phyloP scores from a whole-genome alignment of 2,797 vertebrate species.

The Ambastaia sidthimunki region DNA sequence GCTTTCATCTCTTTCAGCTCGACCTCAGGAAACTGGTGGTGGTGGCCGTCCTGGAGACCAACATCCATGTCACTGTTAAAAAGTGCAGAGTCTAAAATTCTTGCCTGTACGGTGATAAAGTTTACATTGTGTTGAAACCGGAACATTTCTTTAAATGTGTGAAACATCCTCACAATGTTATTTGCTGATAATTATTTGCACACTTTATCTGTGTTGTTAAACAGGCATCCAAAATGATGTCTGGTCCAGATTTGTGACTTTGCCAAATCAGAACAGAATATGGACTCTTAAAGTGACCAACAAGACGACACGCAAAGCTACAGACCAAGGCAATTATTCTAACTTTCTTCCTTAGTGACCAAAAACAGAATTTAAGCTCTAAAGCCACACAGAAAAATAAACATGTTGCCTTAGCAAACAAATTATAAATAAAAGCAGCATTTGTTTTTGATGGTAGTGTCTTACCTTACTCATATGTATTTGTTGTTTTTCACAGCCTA shows the following conservation, averaged over 20 bases:
- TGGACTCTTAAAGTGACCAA: constrained; percentile 86
- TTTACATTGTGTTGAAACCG: no score
- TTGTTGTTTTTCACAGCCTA: no score
- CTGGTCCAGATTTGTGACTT: constrained; percentile 86
- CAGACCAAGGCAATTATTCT: constrained; percentile 35
- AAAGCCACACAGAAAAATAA: background rate
- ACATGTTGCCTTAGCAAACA: no score
- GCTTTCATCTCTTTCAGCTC: constrained; percentile 61
- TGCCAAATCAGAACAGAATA: constrained; percentile 85
- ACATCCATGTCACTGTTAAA: constrained; percentile 93
- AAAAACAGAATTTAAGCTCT: background rate
- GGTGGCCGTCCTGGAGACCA: constrained; percentile 90
- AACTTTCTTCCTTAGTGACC: background rate
- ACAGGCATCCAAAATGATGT: constrained; percentile 87
- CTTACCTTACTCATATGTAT: background rate
- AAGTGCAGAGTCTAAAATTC: constrained; percentile 89
- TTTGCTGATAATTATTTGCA: background rate
- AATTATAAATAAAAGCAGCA: no score
- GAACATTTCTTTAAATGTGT: no score
- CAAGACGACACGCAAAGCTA: constrained; percentile 56
- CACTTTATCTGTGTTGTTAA: constrained; percentile 3
- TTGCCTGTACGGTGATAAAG: constrained; percentile 79
- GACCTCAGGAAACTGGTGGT: constrained; percentile 80
- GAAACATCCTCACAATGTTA: background rate
- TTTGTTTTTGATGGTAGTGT: background rate